Base-by-base conservation (phyloP, 2,888 invertebrate species). In the Sacculina carcini region DNA sequence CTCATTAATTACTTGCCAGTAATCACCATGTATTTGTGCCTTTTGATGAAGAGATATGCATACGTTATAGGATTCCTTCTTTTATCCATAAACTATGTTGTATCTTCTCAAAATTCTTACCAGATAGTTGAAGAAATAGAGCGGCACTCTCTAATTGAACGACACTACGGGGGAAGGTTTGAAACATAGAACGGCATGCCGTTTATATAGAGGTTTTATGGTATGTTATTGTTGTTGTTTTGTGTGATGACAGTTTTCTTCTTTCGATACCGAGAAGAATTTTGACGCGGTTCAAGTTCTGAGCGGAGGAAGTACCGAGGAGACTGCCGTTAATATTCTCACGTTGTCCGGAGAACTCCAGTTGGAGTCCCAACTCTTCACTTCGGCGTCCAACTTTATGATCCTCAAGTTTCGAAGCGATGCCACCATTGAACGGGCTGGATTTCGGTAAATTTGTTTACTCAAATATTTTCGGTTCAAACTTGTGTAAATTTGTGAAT, bases 321-420 rank as follows among this genome's bases (percentile, higher is more conserved):
- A 89, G 59, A 84, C 86, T 62, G 84, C 86, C 34, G 83, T 85
- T 9, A 85, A 80, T 61, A 70, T 92, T 62, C 87, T 86, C 1
- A 87, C 89, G 12, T 69, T 94, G 29, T 90, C 92, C 12, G 94
- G 94, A 57, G 56, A 58, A 34, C 83, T 81, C 69, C 86, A 87
- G 63, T 68, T 87, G 58, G 76, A 80, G 50, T 81, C 76, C 58
- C 78, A 79, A 64, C 75, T 82, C 19, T 87, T 79, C 64, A 85
- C 87, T 26, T 92, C 92, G 5, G 89, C 89, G 39, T 90, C 92
- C 48, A 96, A 96, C 67, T 89, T 94, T 63, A 89, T 96, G 86
- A 87, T 92, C 56, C 77, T 96, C 56, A 90, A 90, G 67, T 96
- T 96, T 67, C 83, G 85, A 61, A 82, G 90, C 2, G 96, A 96